A percentile compares a stretch with the other conserved stretches of the same genome.
These are phyloP conservation scores for Silurus asotus DNA, from an alignment of 2,113 vertebrate species.

Conservation along the genomic window DNA sequence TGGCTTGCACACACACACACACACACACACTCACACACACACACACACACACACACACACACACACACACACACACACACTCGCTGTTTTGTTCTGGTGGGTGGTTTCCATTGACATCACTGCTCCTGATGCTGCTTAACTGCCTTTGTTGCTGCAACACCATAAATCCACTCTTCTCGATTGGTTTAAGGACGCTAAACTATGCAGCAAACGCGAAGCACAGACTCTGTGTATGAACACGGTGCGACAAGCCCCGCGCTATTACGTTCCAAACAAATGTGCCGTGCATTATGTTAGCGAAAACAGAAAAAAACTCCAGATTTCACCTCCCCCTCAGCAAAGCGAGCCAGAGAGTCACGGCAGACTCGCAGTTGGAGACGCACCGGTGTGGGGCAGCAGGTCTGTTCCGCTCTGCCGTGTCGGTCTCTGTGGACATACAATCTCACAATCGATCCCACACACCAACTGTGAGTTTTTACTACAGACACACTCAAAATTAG, in stretches of 20 bases:
- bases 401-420: slow-evolving; percentile 6
- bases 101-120: background rate
- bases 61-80: background rate
- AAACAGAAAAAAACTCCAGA: background rate
- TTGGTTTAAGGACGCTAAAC: background rate
- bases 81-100: background rate
- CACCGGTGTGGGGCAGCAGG: slow-evolving; percentile 23
- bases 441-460: slow-evolving; percentile 29
- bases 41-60: background rate
- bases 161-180: background rate
- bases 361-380: background rate
- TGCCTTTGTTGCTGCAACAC: slow-evolving; percentile 8
- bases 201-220: background rate
- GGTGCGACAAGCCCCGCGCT: background rate
- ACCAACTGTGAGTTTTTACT: slow-evolving; percentile 36
- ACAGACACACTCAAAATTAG: background rate
- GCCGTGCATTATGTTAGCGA: background rate
- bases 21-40: background rate
- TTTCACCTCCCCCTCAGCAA: slow-evolving; percentile 5
- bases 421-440: slow-evolving; percentile 13
- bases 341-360: background rate
- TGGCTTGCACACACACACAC: no score
- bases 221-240: background rate
- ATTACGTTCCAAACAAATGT: background rate
- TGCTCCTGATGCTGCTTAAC: background rate